These are phyloP conservation scores for Vulpes vulpes DNA, from an alignment of 2,113 vertebrate genomes.

Conservation along the genomic window DNA sequence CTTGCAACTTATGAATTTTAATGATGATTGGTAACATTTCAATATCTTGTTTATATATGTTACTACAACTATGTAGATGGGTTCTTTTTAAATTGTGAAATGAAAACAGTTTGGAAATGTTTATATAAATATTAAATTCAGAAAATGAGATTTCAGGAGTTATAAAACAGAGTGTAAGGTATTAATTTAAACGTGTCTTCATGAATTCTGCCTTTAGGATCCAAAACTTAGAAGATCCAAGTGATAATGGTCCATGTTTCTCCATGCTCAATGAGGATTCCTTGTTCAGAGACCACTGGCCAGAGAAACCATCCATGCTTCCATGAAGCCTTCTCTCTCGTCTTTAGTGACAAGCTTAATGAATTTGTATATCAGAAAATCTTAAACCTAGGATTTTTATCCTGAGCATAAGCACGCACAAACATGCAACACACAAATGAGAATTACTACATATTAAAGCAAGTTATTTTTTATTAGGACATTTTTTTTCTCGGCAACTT, in stretches of 20 bases:
- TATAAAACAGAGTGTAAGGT: neutral
- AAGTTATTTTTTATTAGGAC: neutral
- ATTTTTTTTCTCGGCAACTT: neutral
- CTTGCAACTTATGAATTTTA: conserved; percentile 81
- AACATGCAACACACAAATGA: neutral
- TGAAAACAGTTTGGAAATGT: conserved; percentile 58
- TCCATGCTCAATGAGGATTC: neutral
- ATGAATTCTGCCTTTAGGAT: neutral
- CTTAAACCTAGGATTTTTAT: neutral
- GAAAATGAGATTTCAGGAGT: neutral
- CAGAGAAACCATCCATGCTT: neutral
- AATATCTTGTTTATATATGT: neutral
- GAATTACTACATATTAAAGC: neutral
- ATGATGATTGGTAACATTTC: conserved; percentile 74
- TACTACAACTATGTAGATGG: neutral
- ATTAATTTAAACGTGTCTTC: neutral
- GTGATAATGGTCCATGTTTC: neutral
- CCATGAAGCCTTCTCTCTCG: neutral
- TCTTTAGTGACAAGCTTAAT: neutral
- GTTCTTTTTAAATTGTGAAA: neutral
- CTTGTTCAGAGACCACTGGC: neutral
- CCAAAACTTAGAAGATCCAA: neutral
- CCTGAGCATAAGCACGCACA: neutral
- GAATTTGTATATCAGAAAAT: neutral
- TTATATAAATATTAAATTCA: neutral